A percentile compares a stretch with the other conserved stretches of the same genome.
Evolutionary conservation across 2,888 invertebrate species (phyloP).

Genomic region (Drosophila kanekoi): DNA sequence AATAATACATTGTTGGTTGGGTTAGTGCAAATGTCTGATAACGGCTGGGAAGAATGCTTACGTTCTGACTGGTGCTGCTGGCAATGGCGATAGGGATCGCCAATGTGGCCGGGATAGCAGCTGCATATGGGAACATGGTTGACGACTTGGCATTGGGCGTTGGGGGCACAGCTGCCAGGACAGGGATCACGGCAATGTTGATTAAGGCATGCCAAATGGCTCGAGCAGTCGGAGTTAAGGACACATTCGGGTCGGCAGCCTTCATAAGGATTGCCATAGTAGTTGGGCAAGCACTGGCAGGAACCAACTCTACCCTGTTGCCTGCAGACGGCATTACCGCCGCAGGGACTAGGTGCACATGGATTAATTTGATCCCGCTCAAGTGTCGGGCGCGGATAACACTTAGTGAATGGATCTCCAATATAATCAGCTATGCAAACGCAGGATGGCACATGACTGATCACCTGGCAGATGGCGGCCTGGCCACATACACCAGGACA

Average conservation of each 20-base stretch:
- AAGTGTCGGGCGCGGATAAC: conserved; percentile 83
- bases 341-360: conserved; percentile 89
- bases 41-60: conserved; percentile 69
- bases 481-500: conserved; percentile 92
- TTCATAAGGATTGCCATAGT: conserved; percentile 89
- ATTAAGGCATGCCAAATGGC: conserved; percentile 89
- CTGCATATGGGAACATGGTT: conserved; percentile 93
- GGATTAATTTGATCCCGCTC: conserved; percentile 85
- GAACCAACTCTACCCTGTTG: conserved; percentile 85
- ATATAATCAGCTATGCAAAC: conserved; percentile 85
- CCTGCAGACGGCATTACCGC: conserved; percentile 87
- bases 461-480: conserved; percentile 90
- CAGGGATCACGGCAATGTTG: conserved; percentile 91
- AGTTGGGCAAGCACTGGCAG: conserved; percentile 89
- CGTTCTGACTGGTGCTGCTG: conserved; percentile 72
- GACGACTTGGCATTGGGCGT: conserved; percentile 90
- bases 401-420: conserved; percentile 88
- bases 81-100: conserved; percentile 90
- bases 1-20: conserved; percentile 37
- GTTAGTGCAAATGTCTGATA: conserved; percentile 49
- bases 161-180: conserved; percentile 91
- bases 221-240: conserved; percentile 89
- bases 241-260: conserved; percentile 91
- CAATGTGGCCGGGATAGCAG: conserved; percentile 87
- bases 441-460: conserved; percentile 92